These are phyloP conservation scores for Synergus gifuensis DNA, from an alignment of 2,888 invertebrate genomes.

Conservation along the genomic window DNA sequence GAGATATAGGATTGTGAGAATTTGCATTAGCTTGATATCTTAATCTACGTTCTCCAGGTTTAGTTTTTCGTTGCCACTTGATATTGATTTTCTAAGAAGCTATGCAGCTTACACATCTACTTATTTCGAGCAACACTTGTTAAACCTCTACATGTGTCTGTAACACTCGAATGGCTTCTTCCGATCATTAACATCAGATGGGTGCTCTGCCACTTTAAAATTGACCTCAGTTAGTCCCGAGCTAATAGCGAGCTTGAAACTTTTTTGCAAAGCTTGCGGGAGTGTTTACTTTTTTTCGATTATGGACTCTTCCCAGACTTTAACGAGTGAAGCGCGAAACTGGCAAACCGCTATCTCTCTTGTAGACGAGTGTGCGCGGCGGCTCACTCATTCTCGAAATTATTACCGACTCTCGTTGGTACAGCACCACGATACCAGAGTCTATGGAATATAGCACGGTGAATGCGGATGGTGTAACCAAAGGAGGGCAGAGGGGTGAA, in stretches of 20 bases:
- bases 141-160: constrained; percentile 6
- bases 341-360: constrained; percentile 32
- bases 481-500: constrained; percentile 11
- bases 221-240: constrained; percentile 21
- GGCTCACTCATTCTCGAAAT: constrained; percentile 52
- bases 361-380: neutral
- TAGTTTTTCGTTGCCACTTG: neutral
- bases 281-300: constrained; percentile 24
- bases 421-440: constrained; percentile 47
- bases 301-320: constrained; percentile 2
- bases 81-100: constrained; percentile 10
- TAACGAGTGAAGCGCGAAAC: constrained; percentile 34
- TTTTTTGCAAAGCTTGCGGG: constrained; percentile 14
- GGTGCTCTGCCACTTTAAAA: neutral
- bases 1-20: neutral
- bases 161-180: constrained; percentile 18
- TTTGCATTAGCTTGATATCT: neutral
- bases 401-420: constrained; percentile 59
- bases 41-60: neutral
- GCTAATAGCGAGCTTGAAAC: constrained; percentile 21
- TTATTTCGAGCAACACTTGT: constrained; percentile 26
- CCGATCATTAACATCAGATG: constrained; percentile 14
- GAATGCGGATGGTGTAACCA: constrained; percentile 26
- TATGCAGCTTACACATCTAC: neutral
- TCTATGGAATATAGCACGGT: constrained; percentile 39